Evolutionary conservation across 2,113 vertebrate genomes (phyloP).

Genomic region (Fregetta grallaria): DNA sequence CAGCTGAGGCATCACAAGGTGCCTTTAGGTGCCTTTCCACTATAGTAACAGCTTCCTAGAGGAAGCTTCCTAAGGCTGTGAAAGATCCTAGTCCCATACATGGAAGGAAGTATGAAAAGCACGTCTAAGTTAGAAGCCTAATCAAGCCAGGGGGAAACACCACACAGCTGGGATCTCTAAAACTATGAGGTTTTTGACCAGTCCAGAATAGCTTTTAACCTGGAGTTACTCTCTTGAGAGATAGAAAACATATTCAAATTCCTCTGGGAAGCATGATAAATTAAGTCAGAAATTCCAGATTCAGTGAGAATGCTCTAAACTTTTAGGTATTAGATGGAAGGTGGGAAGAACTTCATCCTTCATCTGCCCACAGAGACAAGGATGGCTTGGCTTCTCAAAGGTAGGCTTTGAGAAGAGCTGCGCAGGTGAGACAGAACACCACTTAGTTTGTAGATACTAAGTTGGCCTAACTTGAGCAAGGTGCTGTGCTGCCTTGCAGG

Average conservation of each 20-base stretch:
- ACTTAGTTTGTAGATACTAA: not conserved
- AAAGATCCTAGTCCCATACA: not conserved
- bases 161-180: not conserved
- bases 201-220: not conserved
- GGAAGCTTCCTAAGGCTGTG: not conserved
- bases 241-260: not conserved
- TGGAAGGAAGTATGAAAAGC: not conserved
- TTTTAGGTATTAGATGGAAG: not conserved
- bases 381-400: not conserved
- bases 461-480: not conserved
- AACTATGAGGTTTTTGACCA: not conserved
- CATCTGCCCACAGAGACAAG: not conserved
- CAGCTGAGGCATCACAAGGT: conserved; percentile 8
- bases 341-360: not conserved
- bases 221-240: not conserved
- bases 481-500: not conserved
- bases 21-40: not conserved
- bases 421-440: not conserved
- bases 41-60: not conserved
- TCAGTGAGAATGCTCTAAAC: not conserved
- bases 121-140: not conserved
- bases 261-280: not conserved
- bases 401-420: not conserved
- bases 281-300: not conserved
- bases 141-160: not conserved